Conservation (phyloP, 2,797 vertebrate genomes). For the Macropus fuliginosus region DNA sequence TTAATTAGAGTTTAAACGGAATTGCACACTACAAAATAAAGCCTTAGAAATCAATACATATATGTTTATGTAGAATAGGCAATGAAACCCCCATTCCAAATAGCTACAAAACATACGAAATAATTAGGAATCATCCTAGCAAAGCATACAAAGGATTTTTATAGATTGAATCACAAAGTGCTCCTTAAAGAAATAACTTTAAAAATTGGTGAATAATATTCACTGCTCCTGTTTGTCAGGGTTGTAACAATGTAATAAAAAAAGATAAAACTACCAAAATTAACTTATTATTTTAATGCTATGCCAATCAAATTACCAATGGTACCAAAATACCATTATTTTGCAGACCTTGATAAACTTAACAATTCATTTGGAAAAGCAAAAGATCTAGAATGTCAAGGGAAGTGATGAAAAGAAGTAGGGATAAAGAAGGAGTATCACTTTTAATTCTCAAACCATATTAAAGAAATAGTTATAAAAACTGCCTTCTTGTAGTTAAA, state of each 20-base stretch:
- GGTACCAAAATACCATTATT: not conserved
- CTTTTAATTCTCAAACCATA: not conserved
- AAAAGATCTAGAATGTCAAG: not conserved
- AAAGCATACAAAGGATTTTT: too few relatives aligned
- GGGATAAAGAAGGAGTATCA: not conserved
- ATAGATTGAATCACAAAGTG: too few relatives aligned
- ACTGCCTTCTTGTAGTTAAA: not conserved
- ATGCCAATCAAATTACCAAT: not conserved
- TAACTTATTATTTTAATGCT: not conserved
- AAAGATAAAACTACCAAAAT: too few relatives aligned
- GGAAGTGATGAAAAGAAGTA: not conserved
- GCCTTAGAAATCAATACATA: too few relatives aligned
- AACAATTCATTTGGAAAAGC: not conserved
- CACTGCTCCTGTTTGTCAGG: not conserved
- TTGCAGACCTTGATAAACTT: not conserved
- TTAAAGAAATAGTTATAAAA: not conserved
- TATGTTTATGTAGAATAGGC: too few relatives aligned
- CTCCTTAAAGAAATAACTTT: not conserved
- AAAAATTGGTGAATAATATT: not conserved
- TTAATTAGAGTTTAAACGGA: too few relatives aligned
- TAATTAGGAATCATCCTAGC: too few relatives aligned
- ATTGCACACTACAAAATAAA: too few relatives aligned
- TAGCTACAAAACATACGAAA: too few relatives aligned
- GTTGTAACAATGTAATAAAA: not conserved
- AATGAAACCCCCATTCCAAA: too few relatives aligned